Base-by-base conservation (phyloP, 1,140 invertebrate species). In the Amphibalanus amphitrite region DNA sequence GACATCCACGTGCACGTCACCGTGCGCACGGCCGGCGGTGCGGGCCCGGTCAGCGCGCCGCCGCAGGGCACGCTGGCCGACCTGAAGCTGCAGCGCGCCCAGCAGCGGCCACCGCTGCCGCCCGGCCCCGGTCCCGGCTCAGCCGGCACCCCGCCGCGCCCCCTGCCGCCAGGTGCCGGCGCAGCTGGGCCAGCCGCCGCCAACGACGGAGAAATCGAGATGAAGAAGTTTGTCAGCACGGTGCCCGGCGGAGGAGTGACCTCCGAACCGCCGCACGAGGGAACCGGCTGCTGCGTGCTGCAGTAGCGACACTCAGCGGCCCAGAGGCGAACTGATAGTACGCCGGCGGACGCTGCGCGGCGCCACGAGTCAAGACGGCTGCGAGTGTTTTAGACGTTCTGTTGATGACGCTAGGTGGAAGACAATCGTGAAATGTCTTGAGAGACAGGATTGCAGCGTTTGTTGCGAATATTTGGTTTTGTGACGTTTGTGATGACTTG, bases 61-160 rank as follows among this genome's bases (percentile, higher is more conserved):
- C 47, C 23, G 47, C 78, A 79, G 15, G 80, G 82, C 71, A 93
- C 91, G 29, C 84, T 95, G 73, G 89, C 91, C 40, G 92, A 95
- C 80, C 82, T 95, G 77, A 95, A 95, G 82, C 93, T 93, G 78
- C 90, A 93, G 78, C 83, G 92, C 73, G 86, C 90, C 20, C 88
- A 91, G 75, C 91, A 88, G 76, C 83, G 90, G 10, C 3, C 13
- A 13, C 10, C 47, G 6, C 47, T 59, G 47, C 10, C 47, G 10
- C 3, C 47, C 47, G 1, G 20, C 47, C 10, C 47, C 47, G 47
- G 47, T 23, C 10, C 1, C 17, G 10, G 47, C 47, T 8, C 47
- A 8, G 47, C 47, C 47, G 13, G 47, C 23, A 20, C 47, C 47
- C 1, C 47, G 47, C 10, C 47, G 47, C 47, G 10, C 10, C 47